Percentiles rank a stretch among this genome's conserved stretches.
Evolutionary conservation across 2,797 vertebrate species (phyloP).

Genomic region (Falco naumanni): DNA sequence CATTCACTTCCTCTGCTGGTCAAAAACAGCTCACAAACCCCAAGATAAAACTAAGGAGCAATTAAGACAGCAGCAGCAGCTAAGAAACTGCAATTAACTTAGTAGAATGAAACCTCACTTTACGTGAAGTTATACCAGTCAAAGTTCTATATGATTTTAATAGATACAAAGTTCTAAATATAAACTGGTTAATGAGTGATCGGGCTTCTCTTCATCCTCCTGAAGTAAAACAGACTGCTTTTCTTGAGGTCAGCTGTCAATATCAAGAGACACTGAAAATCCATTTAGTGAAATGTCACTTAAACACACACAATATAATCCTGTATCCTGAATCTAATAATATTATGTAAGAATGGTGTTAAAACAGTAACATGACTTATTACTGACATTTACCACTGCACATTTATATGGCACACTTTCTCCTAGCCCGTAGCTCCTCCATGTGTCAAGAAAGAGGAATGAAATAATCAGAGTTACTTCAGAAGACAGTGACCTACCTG

Average conservation of each 20-base stretch:
- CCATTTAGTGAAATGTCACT: neutral
- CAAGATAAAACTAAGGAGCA: neutral
- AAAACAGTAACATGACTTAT: neutral
- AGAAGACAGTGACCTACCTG: constrained; percentile 80
- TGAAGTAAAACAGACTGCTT: neutral
- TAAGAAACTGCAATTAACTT: constrained; percentile 25
- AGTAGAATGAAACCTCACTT: neutral
- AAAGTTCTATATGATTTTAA: constrained; percentile 20
- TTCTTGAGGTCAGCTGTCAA: neutral
- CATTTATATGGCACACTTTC: neutral
- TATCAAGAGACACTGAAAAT: neutral
- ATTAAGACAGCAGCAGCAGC: neutral
- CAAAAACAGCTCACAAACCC: neutral
- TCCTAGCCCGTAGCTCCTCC: neutral
- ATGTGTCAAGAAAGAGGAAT: neutral
- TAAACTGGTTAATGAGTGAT: constrained; percentile 22
- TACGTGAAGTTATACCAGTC: neutral
- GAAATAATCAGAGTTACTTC: neutral
- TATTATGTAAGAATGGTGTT: neutral
- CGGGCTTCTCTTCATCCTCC: neutral
- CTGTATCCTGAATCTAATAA: neutral
- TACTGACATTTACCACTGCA: neutral
- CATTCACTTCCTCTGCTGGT: neutral
- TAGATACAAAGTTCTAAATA: constrained; percentile 36
- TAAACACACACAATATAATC: neutral